A percentile compares a stretch with the other conserved stretches of the same genome.
phyloP scores from a whole-genome alignment of 2,113 vertebrate species.

The Coptodon bakossiorum region DNA sequence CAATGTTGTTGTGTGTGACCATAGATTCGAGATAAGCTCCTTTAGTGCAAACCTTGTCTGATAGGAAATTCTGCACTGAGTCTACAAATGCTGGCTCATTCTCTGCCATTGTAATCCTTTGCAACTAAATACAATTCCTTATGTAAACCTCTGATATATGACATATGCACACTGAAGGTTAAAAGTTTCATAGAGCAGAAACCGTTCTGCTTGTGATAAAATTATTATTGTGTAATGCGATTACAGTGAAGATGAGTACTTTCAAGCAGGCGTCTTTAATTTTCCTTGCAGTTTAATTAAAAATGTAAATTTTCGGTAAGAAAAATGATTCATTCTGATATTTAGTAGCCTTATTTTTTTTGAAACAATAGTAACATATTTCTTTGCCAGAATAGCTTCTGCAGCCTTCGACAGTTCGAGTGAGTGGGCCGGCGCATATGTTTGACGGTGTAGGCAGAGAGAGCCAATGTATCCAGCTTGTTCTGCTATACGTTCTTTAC shows the following conservation, averaged over 20 bases:
- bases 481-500: not conserved
- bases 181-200: not conserved
- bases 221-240: not conserved
- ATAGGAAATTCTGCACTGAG: not conserved
- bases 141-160: not conserved
- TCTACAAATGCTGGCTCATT: not conserved
- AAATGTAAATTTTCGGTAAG: not conserved
- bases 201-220: not conserved
- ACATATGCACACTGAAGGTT: not conserved
- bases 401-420: not conserved
- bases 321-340: not conserved
- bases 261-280: not conserved
- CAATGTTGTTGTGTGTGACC: constrained; percentile 24
- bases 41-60: constrained; percentile 33
- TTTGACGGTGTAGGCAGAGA: not conserved
- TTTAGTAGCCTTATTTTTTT: rapidly evolving
- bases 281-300: not conserved
- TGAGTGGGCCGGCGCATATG: not conserved
- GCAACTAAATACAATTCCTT: not conserved
- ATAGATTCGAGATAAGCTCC: constrained; percentile 33
- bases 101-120: constrained; percentile 19
- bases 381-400: not conserved
- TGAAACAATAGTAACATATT: not conserved
- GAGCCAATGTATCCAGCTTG: not conserved
- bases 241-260: not conserved